Evolutionary conservation across 2,113 vertebrate genomes (phyloP).

Genomic region (Hippocampus abdominalis): DNA sequence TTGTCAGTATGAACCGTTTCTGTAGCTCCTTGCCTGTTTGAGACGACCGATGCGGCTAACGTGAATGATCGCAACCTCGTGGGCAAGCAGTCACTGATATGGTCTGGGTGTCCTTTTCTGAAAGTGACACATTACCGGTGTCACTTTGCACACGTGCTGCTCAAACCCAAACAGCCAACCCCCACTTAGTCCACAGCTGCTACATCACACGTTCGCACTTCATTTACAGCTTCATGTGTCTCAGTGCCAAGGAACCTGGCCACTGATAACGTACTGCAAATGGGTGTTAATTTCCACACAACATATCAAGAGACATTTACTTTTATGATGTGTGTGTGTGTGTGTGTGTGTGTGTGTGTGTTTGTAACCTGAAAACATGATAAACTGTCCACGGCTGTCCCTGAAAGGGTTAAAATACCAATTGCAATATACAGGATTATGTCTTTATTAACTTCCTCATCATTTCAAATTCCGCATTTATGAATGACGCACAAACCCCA

Average conservation of each 20-base stretch:
- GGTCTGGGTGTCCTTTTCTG: conserved; percentile 40
- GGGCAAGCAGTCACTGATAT: conserved; percentile 25
- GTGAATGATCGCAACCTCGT: conserved; percentile 10
- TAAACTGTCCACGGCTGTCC: too few species aligned
- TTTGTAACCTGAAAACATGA: too few species aligned
- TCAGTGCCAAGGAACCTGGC: neutral
- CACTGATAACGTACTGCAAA: neutral
- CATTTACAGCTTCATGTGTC: neutral
- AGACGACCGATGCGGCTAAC: neutral
- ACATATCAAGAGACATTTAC: neutral
- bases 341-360: too few species aligned
- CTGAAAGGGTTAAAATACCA: too few species aligned
- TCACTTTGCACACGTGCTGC: conserved; percentile 6
- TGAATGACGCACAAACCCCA: too few species aligned
- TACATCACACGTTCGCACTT: neutral
- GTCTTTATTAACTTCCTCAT: too few species aligned
- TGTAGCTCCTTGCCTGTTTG: neutral
- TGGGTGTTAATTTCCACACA: neutral
- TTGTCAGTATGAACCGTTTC: neutral
- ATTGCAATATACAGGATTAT: too few species aligned
- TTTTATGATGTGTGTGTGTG: too few species aligned
- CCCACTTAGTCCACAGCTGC: neutral
- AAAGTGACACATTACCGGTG: conserved; percentile 16
- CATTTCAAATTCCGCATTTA: too few species aligned
- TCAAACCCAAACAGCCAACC: neutral